Percentiles rank a stretch among this genome's conserved stretches.
These are phyloP conservation scores for Stichodactyla helianthus DNA, from an alignment of 64 coral and sea anemone genomes.

Conservation along the genomic window DNA sequence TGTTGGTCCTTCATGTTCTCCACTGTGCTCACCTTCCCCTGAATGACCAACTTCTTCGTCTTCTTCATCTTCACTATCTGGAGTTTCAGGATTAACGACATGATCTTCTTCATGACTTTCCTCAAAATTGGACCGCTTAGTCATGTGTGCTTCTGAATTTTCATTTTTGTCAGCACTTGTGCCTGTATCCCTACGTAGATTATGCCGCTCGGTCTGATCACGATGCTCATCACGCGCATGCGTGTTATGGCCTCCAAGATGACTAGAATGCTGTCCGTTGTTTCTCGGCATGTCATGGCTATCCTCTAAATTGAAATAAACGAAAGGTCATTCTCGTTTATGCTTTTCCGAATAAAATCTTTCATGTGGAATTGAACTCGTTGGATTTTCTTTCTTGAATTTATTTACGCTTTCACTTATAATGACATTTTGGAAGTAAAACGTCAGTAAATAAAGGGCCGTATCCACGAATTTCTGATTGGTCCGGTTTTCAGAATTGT, in stretches of 20 bases:
- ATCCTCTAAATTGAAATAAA: background rate
- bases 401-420: no score
- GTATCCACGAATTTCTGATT: no score
- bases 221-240: background rate
- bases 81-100: background rate
- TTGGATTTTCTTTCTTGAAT: no score
- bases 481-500: no score
- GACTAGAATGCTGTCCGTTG: background rate
- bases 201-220: background rate
- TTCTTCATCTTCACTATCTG: background rate
- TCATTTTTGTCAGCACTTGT: background rate
- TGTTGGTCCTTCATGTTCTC: background rate
- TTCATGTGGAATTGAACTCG: background rate
- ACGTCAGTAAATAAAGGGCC: no score
- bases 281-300: background rate
- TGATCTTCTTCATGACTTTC: background rate
- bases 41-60: background rate
- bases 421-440: no score
- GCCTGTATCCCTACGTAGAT: background rate
- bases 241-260: background rate
- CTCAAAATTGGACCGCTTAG: background rate
- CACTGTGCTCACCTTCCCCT: constrained; percentile 1
- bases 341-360: background rate
- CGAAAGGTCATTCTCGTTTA: background rate
- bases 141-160: background rate